A percentile compares a stretch with the other conserved stretches of the same genome.
These are phyloP conservation scores for Nycticorax nycticorax DNA, from an alignment of 2,113 vertebrate genomes.

Conservation along the genomic window DNA sequence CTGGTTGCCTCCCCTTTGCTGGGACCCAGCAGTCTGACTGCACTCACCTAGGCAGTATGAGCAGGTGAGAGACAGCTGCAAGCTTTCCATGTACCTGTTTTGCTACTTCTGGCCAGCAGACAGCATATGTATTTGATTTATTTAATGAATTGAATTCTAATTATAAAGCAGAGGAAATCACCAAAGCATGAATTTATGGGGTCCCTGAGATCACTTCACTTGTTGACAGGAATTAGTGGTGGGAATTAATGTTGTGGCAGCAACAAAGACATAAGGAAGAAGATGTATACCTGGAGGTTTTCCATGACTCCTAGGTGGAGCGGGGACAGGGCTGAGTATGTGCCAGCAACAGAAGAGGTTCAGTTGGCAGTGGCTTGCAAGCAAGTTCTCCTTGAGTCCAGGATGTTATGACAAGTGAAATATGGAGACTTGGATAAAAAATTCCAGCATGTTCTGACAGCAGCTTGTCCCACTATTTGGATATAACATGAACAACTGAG, in stretches of 20 bases:
- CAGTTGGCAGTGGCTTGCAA: not conserved
- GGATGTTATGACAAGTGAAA: slow-evolving; percentile 7
- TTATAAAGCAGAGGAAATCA: not conserved
- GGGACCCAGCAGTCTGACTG: not conserved
- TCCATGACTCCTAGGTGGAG: not conserved
- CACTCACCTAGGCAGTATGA: not conserved
- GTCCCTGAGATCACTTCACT: not conserved
- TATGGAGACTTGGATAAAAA: not conserved
- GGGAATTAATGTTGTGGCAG: not conserved
- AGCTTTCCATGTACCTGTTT: not conserved
- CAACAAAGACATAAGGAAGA: not conserved
- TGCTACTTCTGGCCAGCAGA: not conserved
- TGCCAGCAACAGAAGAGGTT: not conserved
- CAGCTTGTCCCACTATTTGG: not conserved
- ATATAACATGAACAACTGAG: slow-evolving; percentile 24
- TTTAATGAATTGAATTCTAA: not conserved
- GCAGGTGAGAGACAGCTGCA: not conserved
- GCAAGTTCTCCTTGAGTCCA: not conserved
- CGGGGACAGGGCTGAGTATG: not conserved
- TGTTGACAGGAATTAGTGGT: not conserved
- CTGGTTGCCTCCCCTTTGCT: not conserved
- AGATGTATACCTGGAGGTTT: not conserved
- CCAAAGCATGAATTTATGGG: not conserved
- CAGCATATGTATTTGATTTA: not conserved
- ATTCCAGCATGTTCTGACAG: not conserved